Evolutionary conservation across 2,888 invertebrate species (phyloP).

Genomic region (Rotaria macrura): DNA sequence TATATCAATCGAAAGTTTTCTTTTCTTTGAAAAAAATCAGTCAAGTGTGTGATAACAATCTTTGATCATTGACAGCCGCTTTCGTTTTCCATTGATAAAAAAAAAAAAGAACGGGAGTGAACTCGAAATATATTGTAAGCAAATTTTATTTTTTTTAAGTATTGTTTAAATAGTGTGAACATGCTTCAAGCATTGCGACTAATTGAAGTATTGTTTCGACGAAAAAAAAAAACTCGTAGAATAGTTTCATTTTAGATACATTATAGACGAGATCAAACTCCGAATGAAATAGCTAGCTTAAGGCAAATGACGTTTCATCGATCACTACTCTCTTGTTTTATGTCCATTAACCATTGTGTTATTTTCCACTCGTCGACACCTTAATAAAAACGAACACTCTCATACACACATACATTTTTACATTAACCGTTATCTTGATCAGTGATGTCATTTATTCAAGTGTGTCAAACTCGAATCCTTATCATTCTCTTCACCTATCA

Average conservation of each 20-base stretch:
- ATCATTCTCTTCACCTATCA: slow-evolving; percentile 2
- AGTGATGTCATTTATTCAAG: slow-evolving; percentile 2
- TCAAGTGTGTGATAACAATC: neutral
- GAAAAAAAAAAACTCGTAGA: neutral
- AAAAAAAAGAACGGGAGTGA: neutral
- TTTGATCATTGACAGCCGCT: neutral
- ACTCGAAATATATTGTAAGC: neutral
- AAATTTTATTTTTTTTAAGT: neutral
- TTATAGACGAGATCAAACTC: neutral
- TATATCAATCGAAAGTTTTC: neutral
- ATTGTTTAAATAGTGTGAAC: neutral
- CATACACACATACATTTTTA: neutral
- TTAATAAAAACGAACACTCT: neutral
- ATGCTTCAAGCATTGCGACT: neutral
- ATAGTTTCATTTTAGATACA: neutral
- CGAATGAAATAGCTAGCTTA: neutral
- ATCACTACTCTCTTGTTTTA: slow-evolving; percentile 3
- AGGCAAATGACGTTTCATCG: neutral
- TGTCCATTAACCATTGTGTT: neutral
- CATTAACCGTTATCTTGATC: neutral
- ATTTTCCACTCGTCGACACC: neutral
- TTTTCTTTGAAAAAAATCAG: neutral
- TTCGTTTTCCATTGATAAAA: neutral
- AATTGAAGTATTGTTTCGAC: neutral
- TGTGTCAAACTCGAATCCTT: slow-evolving; percentile 1